Evolutionary conservation across 2,797 vertebrate species (phyloP).

Genomic region (Nasua narica): DNA sequence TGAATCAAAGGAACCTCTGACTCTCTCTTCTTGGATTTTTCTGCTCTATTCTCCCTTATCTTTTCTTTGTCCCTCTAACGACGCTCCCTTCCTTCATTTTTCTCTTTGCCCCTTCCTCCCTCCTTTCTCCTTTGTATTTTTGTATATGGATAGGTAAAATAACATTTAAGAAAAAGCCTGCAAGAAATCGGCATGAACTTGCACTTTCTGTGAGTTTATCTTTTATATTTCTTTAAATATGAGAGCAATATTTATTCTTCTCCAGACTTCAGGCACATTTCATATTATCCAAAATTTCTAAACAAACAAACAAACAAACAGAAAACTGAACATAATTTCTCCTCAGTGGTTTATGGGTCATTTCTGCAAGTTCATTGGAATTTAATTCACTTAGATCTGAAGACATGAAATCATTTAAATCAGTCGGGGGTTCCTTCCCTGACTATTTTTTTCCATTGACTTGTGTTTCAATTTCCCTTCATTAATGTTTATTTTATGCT

Average conservation of each 20-base stretch:
- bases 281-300: not conserved
- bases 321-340: constrained; percentile 19
- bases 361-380: constrained; percentile 31
- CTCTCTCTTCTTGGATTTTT: not conserved
- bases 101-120: not conserved
- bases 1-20: not conserved
- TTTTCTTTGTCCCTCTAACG: not conserved
- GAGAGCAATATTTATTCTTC: not conserved
- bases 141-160: not conserved
- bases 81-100: not conserved
- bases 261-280: not conserved
- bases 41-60: not conserved
- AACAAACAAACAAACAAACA: not conserved
- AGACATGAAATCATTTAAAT: constrained; percentile 51
- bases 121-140: not conserved
- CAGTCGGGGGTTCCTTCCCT: not conserved
- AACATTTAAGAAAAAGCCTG: not conserved
- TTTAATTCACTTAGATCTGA: constrained; percentile 40
- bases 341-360: not conserved
- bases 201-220: constrained; percentile 41
- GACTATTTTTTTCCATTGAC: constrained; percentile 23
- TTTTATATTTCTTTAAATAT: constrained; percentile 27
- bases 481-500: constrained; percentile 44
- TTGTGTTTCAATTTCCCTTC: constrained; percentile 44
- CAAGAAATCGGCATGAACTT: not conserved